phyloP scores from a whole-genome alignment of 2,113 vertebrate genomes.

The Odontesthes bonariensis region DNA sequence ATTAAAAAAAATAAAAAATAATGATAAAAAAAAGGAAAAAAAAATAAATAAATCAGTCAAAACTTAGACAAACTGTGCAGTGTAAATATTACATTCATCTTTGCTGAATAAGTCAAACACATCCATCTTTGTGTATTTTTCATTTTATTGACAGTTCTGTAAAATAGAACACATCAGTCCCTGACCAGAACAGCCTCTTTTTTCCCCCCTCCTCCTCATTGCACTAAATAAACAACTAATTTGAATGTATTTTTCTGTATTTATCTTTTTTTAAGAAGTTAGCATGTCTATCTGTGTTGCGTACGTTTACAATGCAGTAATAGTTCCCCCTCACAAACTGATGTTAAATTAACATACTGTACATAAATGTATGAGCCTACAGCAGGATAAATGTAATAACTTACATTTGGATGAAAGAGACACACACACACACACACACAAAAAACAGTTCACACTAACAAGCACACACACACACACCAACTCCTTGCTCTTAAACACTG shows the following conservation, averaged over 20 bases:
- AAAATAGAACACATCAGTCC: conserved; percentile 72
- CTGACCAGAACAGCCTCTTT: conserved; percentile 65
- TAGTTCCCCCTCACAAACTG: conserved; percentile 57
- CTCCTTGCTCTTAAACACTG: conserved; percentile 30
- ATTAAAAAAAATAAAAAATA: no score
- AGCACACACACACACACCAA: conserved; percentile 68
- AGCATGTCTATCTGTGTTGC: conserved; percentile 67
- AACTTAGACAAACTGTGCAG: no score
- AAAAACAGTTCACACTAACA: conserved; percentile 55
- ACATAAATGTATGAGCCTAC: conserved; percentile 72
- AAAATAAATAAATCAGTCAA: no score
- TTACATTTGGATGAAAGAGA: conserved; percentile 87
- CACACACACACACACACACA: conserved; percentile 51
- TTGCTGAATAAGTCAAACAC: background rate
- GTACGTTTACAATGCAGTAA: conserved; percentile 77
- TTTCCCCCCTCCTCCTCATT: background rate
- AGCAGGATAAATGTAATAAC: conserved; percentile 77
- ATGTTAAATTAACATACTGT: conserved; percentile 64
- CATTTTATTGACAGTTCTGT: conserved; percentile 74
- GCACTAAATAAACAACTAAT: conserved; percentile 43
- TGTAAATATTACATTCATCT: background rate
- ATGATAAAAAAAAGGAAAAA: no score
- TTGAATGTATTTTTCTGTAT: background rate
- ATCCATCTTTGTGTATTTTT: conserved; percentile 25
- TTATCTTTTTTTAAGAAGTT: conserved; percentile 25